Base-by-base conservation (phyloP, 1,140 invertebrate genomes). In the Zaprionus nigranus region DNA sequence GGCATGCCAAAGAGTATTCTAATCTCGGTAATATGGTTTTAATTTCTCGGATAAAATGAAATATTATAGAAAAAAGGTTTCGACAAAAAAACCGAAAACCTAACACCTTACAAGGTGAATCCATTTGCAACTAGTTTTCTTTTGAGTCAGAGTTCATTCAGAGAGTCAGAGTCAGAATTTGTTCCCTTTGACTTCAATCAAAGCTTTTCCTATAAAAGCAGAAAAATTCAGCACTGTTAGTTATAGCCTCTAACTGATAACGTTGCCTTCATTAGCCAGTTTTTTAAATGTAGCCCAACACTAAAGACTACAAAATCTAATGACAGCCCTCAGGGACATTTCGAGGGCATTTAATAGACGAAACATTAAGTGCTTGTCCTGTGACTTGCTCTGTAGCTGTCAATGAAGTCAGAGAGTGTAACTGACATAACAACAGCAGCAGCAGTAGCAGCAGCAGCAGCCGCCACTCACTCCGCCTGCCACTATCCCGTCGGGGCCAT, bases 351-450 rank as follows among this genome's bases (percentile, higher is more conserved):
- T 26, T 34, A 64, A 53, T 64, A 53, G 53, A 17, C 53, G 24
- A 43, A 38, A 34, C 63, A 43, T 40, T 66, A 28, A 26, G 22
- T 49, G 40, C 34, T 13, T 66, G 30, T 17, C 28, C 61, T 30
- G 1, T 64, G n/a, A 34, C 53, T 65, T 22, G 22, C 40, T 66
- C 40, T 66, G 28, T 22, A 43, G n/a, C 57, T 79, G 70, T 13
- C 64, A 79, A 79, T 75, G 60, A 68, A 82, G 67, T 79, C 38
- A 65, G 59, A 66, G 28, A 51, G 61, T 66, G 58, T 63, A 59
- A 59, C 56, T 54, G 65, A 68, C 66, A 57, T 79, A 74, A 79
- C 79, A 22, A 22, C 46, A 49, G 46, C 46, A 49, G 38, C 38
- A 40, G 38, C 0, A 40, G 38, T 3, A 40, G 38, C 38, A 40